Conservation (phyloP, 2,113 vertebrate genomes). For the Podarcis cretensis region DNA sequence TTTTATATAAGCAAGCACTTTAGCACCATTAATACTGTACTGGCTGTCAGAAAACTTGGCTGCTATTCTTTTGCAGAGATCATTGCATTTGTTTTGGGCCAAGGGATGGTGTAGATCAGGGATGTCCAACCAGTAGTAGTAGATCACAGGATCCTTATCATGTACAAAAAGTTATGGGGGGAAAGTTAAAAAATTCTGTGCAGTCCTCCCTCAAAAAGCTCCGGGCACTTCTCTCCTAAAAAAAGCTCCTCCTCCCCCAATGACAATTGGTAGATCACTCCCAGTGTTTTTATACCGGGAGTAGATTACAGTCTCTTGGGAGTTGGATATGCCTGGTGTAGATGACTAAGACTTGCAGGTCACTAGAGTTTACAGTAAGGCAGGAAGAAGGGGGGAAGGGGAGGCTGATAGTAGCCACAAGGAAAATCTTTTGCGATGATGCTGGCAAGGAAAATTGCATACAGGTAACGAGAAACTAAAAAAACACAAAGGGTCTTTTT, state of each 20-base stretch:
- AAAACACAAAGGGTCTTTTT: conserved; percentile 31
- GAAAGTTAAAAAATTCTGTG: no score
- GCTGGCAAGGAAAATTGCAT: conserved; percentile 54
- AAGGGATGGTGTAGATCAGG: conserved; percentile 54
- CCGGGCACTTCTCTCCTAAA: no score
- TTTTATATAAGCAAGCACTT: conserved; percentile 47
- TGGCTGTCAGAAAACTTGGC: conserved; percentile 63
- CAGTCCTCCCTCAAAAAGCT: no score
- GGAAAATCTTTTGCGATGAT: conserved; percentile 46
- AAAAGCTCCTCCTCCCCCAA: no score
- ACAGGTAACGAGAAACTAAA: conserved; percentile 46
- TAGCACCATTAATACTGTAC: conserved; percentile 41
- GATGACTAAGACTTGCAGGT: conserved; percentile 72
- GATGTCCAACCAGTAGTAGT: no score
- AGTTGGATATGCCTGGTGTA: conserved; percentile 8
- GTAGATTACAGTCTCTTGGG: no score
- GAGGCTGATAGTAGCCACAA: conserved; percentile 58
- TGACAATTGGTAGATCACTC: no score
- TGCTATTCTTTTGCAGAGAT: conserved; percentile 52
- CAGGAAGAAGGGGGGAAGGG: conserved; percentile 49
- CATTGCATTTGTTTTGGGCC: conserved; percentile 40
- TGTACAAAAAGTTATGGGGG: no score
- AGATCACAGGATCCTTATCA: no score
- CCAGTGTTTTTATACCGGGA: no score
- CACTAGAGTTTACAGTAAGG: conserved; percentile 64